Evolutionary conservation across 2,113 vertebrate genomes (phyloP), one percentile per base, ranked within the genome.

Genomic region (Phaetusa simplex): DNA sequence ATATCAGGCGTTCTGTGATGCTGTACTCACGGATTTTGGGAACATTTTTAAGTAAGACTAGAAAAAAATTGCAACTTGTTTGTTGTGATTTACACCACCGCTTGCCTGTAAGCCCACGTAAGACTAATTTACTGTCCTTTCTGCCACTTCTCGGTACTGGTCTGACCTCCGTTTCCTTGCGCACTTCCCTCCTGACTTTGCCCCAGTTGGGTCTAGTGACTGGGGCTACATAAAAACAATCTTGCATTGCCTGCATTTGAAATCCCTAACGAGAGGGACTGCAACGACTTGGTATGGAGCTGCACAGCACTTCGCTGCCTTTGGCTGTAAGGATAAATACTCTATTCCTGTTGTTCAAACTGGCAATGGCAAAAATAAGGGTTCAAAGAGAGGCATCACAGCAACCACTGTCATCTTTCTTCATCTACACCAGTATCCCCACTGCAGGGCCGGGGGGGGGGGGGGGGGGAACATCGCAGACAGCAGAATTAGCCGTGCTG

Each of bases 11-110:
- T 56, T 92, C 83, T 80, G 81, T 12, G 79, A n/a, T 9, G 53
- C 78, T 70, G 65, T 74, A 40, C 59, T 86, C 72, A 32, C 2
- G 6, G 94, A 43, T 61, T 88, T 77, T 16, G 92, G 66, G 91
- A 96, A 95, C 53, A 73, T 85, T 85, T 92, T 94, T 89, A 85
- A 85, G 88, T 55, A 95, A 95, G 77, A 66, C 38, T 38, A 59
- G 69, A 42, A 79, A 82, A 81, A 76, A 61, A 20, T 6, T 38
- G 62, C 21, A 58, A 12, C 52, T 67, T 52, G 12, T 65, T 86
- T 59, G 42, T 15, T 70, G 52, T 21, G 14, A n/a, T 86, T 81
- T 55, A 74, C 38, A 32, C 8, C 67, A n/a, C 45, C 11, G 22
- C 61, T 71, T 64, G 52, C 58, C 88, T 1, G 0, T 61, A 71